Evolutionary conservation across 2,888 invertebrate species (phyloP).

Genomic region (Sinopyrophorus schimmeli): DNA sequence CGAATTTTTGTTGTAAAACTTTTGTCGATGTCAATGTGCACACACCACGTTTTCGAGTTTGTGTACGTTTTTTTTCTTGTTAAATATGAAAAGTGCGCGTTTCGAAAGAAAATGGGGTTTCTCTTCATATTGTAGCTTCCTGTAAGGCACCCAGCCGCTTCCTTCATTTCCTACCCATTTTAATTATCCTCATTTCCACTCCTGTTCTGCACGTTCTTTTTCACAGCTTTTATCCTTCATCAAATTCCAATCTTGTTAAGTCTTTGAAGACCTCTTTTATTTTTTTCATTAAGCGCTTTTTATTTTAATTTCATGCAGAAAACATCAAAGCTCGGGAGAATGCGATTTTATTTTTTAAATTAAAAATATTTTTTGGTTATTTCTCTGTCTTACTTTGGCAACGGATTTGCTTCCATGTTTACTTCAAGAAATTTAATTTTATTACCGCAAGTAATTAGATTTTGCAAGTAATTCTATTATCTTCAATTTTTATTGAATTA

Average conservation of each 20-base stretch:
- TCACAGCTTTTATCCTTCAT: slow-evolving; percentile 50
- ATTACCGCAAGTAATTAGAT: slow-evolving; percentile 19
- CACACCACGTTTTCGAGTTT: too few relatives aligned
- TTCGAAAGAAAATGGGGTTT: slow-evolving; percentile 19
- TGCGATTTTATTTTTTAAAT: slow-evolving; percentile 33
- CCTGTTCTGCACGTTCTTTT: slow-evolving; percentile 45
- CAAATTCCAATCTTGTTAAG: slow-evolving; percentile 50
- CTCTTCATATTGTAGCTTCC: slow-evolving; percentile 24
- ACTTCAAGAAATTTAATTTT: slow-evolving; percentile 24
- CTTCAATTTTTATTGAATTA: too few relatives aligned
- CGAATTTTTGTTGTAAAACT: too few relatives aligned
- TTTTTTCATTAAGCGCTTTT: slow-evolving; percentile 46
- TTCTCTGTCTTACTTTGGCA: slow-evolving; percentile 8
- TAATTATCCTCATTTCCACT: slow-evolving; percentile 51
- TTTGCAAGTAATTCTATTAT: too few relatives aligned
- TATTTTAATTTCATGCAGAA: slow-evolving; percentile 41
- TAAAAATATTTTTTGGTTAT: slow-evolving; percentile 26
- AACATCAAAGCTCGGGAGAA: slow-evolving; percentile 41
- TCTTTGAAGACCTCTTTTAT: slow-evolving; percentile 40
- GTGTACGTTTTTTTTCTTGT: too few relatives aligned
- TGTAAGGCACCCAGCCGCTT: slow-evolving; percentile 21
- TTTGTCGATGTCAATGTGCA: too few relatives aligned
- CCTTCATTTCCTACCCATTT: slow-evolving; percentile 41
- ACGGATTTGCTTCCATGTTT: slow-evolving; percentile 19
- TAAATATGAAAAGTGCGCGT: too few relatives aligned